Evolutionary conservation across 1,140 invertebrate genomes (phyloP).

Genomic region (Trichomalopsis sarcophagae): DNA sequence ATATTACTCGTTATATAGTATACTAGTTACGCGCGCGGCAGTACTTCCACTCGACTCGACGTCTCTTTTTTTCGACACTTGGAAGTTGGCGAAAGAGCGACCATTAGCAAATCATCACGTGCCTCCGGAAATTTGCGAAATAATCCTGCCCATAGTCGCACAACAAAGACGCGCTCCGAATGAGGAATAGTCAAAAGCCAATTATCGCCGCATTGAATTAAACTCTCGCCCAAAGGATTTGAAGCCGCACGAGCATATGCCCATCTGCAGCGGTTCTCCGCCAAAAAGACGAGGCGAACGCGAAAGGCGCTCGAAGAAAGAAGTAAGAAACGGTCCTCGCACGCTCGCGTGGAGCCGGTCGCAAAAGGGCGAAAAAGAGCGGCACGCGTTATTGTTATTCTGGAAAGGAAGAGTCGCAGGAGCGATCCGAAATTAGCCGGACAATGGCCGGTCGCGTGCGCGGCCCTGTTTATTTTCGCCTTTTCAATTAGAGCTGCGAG

Average conservation of each 20-base stretch:
- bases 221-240: not conserved
- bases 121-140: too few species aligned
- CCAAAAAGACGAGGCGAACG: too few species aligned
- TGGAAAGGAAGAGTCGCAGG: not conserved
- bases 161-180: too few species aligned
- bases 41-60: too few species aligned
- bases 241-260: not conserved
- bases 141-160: too few species aligned
- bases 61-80: not conserved
- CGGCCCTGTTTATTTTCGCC: conserved; percentile 30
- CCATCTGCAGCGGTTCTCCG: not conserved
- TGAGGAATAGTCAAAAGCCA: not conserved
- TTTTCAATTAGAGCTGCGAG: conserved; percentile 19
- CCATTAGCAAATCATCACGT: too few species aligned
- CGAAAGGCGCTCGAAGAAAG: not conserved
- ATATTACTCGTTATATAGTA: too few species aligned
- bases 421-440: conserved; percentile 23
- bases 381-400: not conserved
- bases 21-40: too few species aligned
- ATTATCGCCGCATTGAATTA: not conserved
- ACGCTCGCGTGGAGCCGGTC: not conserved
- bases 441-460: conserved; percentile 29
- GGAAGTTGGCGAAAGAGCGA: too few species aligned
- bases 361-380: not conserved
- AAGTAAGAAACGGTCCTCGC: not conserved